Evolutionary conservation across 2,113 vertebrate species (phyloP), one percentile per base, ranked within the genome.

Genomic region (Pimephales promelas): DNA sequence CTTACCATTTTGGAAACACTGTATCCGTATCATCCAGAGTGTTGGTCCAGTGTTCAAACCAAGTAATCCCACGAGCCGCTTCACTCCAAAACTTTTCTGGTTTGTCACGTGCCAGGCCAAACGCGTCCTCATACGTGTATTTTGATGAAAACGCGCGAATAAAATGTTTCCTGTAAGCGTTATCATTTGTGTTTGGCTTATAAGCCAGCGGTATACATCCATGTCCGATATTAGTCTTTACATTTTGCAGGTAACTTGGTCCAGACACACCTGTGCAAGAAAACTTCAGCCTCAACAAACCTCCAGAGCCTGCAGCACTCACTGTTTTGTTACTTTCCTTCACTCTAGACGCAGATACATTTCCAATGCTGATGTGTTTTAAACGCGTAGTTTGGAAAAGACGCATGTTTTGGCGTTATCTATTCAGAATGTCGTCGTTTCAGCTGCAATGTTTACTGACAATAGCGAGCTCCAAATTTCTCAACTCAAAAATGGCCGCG

Each of bases 1-100:
- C 92, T 87, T 92, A 95, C 95, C 95, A 96, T 86, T 92, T 91
- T 16, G 94, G 93, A 78, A 94, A 94, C 34, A 94, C 88, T 0
- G 91, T 89, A 57, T 95, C 93, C 10, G 92, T 91, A 2, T 88
- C 82, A 49, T 93, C 92, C 88, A 96, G 31, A 18, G 92, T 92
- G 87, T 90, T 86, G 1, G 75, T 92, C 92, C 93, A 95, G 1
- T 88, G 90, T 57, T 94, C 86, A 84, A 94, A 94, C 95, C 95
- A 95, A 9, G 52, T 11, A 0, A 95, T 68, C 0, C 89, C 83
- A 0, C 76, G 84, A 2, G 89, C 94, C 28, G 87, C 85, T 52
- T 90, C 89, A 1, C 59, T 88, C 95, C 95, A 96, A 81, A 92
- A 95, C 0, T 5, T 2, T 24, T 90, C 92, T 0, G 95, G 95